Base-by-base conservation (phyloP, 1,140 invertebrate species). In the Rhyzopertha dominica region DNA sequence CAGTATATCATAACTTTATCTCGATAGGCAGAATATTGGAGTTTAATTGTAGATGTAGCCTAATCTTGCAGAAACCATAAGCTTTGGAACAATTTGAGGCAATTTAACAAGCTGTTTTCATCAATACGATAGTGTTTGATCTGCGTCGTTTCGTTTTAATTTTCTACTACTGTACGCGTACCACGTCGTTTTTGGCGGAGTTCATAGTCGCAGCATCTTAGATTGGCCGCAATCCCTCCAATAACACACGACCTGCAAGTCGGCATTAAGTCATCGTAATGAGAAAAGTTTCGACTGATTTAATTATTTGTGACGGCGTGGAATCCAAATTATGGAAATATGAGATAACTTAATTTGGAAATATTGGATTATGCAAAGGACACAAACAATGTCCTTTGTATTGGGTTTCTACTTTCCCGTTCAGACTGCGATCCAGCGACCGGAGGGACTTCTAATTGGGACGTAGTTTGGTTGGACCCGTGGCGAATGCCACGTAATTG, bases 261-360 rank as follows among this genome's bases (percentile, higher is more conserved):
- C 39, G 34, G 30, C 37, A 40, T 49, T 26, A 46, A 53, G 41
- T 49, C 30, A 49, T 49, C 31, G 46, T 53, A 53, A 53, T 49
- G 53, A 53, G 53, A 53, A 56, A 56, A 56, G 49, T 56, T 56
- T 43, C 42, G 28, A 26, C 14, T 56, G 47, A 56, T 56, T 56
- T 49, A 47, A 56, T 56, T 52, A 52, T 49, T 35, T 49, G 36
- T 49, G 43, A 44, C 53, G 48, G 45, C 50, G 39, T 56, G 43
- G 49, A 56, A 52, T 56, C 32, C 43, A 56, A 56, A 56, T 56
- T 56, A 56, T 56, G 54, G 47, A 56, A 50, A 53, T 53, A 44
- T 49, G 42, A 49, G 53, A 52, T 44, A 53, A 49, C 47, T 48
- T 50, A 48, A 53, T 56, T 53, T 50, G 50, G 20, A 47, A 36